Conservation (phyloP, 30 jellyfish, hydroid and myxozoan genomes). For the Pelagia noctiluca region DNA sequence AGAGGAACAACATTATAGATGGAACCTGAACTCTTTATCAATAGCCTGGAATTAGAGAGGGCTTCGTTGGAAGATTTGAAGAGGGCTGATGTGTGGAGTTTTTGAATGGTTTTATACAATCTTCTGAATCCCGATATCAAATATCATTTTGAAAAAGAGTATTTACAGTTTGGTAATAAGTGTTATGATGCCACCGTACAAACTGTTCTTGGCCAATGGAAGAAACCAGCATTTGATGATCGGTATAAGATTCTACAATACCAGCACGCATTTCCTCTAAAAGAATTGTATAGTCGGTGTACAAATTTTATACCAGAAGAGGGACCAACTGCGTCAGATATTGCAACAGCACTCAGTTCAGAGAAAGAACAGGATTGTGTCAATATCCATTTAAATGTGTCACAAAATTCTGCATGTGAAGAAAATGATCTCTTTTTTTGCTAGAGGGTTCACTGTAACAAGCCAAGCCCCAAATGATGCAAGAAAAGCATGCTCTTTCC, state of each 20-base stretch:
- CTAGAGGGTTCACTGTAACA: slow-evolving; percentile 35
- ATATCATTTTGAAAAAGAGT: slow-evolving; percentile 25
- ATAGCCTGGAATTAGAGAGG: slow-evolving; percentile 16
- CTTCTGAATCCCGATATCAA: slow-evolving; percentile 26
- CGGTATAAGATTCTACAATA: slow-evolving; percentile 15
- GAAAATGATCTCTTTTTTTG: slow-evolving; percentile 31
- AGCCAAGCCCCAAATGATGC: slow-evolving; percentile 33
- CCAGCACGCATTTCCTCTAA: slow-evolving; percentile 31
- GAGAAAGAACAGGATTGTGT: slow-evolving; percentile 32
- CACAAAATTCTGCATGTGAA: slow-evolving; percentile 36
- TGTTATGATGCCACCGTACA: slow-evolving; percentile 25
- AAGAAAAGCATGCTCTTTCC: slow-evolving; percentile 30
- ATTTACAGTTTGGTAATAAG: slow-evolving; percentile 16
- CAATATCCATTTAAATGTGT: slow-evolving; percentile 20
- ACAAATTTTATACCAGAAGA: slow-evolving; percentile 23
- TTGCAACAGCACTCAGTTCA: slow-evolving; percentile 38
- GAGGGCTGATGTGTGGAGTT: slow-evolving; percentile 17
- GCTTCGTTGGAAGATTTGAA: slow-evolving; percentile 16
- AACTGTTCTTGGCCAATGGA: neutral
- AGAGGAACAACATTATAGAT: slow-evolving; percentile 34
- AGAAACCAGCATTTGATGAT: slow-evolving; percentile 17
- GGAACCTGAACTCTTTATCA: slow-evolving; percentile 36
- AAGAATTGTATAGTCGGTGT: slow-evolving; percentile 24
- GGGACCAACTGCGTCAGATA: slow-evolving; percentile 25
- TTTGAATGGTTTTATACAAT: slow-evolving; percentile 28